phyloP scores from a whole-genome alignment of 2,113 vertebrate species.

The Chaetops frenatus region DNA sequence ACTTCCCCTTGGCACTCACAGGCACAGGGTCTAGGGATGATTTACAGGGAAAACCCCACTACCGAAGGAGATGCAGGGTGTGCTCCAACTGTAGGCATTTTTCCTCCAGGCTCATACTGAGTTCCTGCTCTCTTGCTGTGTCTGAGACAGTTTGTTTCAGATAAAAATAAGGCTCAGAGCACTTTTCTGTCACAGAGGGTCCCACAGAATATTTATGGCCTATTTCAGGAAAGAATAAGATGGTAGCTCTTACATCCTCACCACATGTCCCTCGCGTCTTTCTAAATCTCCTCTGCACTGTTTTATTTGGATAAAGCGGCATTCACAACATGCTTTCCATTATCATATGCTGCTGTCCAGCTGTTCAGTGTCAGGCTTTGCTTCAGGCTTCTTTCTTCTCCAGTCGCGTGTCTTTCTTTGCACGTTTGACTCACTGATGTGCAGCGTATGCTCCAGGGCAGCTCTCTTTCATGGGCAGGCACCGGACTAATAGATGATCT shows the following conservation, averaged over 20 bases:
- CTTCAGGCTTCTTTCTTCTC: slow-evolving; percentile 42
- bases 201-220: slow-evolving; percentile 9
- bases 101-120: neutral
- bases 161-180: slow-evolving; percentile 2
- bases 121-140: neutral
- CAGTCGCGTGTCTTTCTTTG: slow-evolving; percentile 36
- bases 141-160: neutral
- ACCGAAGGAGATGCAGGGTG: neutral
- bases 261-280: slow-evolving; percentile 37
- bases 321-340: slow-evolving; percentile 23
- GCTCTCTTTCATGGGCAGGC: slow-evolving; percentile 32
- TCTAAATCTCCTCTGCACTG: slow-evolving; percentile 23
- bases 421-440: slow-evolving; percentile 23
- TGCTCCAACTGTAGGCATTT: neutral
- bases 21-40: neutral
- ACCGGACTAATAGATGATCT: slow-evolving; percentile 51
- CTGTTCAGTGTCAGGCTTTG: slow-evolving; percentile 50
- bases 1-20: rapidly evolving
- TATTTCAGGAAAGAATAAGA: slow-evolving; percentile 7
- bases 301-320: slow-evolving; percentile 17
- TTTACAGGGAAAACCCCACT: neutral
- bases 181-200: neutral
- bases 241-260: neutral
- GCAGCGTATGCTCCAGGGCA: slow-evolving; percentile 10
- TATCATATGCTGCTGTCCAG: slow-evolving; percentile 48